A percentile compares a stretch with the other conserved stretches of the same genome.
These are phyloP conservation scores for Timema cristinae DNA, from an alignment of 2,888 invertebrate species.

Conservation along the genomic window DNA sequence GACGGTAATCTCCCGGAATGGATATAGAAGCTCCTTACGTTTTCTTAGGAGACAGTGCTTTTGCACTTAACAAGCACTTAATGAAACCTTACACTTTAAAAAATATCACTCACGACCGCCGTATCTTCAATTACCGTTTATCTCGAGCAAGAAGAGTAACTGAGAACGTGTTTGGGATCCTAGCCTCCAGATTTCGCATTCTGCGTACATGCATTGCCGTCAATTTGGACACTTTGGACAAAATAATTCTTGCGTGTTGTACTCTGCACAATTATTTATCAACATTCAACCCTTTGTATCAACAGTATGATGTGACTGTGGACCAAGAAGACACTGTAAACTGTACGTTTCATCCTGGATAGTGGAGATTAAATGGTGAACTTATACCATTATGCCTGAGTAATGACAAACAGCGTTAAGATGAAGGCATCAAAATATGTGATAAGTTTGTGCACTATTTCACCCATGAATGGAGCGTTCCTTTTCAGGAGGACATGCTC, in stretches of 20 bases:
- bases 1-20: not conserved
- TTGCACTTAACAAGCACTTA: conserved; percentile 5
- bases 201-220: not conserved
- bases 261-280: conserved; percentile 2
- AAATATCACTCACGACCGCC: conserved; percentile 2
- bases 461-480: conserved; percentile 6
- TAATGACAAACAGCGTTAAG: not conserved
- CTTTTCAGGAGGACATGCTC: conserved; percentile 5
- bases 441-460: conserved; percentile 4
- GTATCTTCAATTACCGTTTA: not conserved
- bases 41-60: conserved; percentile 11
- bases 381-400: not conserved
- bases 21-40: not conserved
- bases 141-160: conserved; percentile 9
- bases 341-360: conserved; percentile 1
- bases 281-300: not conserved
- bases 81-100: conserved; percentile 3
- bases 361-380: not conserved
- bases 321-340: conserved; percentile 10
- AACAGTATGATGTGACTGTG: not conserved
- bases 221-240: not conserved
- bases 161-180: conserved; percentile 3
- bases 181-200: conserved; percentile 4
- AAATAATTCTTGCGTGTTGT: conserved; percentile 1
- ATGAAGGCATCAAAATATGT: not conserved